A percentile compares a stretch with the other conserved stretches of the same genome.
Conservation (phyloP, 1,140 invertebrate genomes). For the Helicoverpa zea region DNA sequence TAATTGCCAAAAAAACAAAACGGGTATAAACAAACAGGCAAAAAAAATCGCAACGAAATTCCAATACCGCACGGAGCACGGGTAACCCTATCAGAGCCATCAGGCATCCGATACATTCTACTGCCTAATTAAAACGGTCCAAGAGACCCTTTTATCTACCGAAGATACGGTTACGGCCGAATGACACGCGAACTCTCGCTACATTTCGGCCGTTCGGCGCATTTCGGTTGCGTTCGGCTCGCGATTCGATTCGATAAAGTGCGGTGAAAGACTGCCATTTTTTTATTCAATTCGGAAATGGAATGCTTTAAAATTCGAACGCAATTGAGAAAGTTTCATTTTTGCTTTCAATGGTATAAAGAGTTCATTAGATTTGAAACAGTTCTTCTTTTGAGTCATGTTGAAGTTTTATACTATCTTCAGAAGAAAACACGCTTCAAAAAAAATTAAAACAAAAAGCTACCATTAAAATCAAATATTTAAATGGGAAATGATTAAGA, state of each 20-base stretch:
- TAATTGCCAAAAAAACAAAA: constrained; percentile 38
- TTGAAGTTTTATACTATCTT: neutral
- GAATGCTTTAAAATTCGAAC: constrained; percentile 51
- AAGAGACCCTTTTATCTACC: constrained; percentile 79
- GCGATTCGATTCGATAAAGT: constrained; percentile 53
- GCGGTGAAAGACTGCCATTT: constrained; percentile 67
- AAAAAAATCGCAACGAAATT: constrained; percentile 48
- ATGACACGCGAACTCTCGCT: constrained; percentile 79
- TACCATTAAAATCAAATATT: too few species aligned
- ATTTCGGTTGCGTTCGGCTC: constrained; percentile 43
- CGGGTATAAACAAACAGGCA: neutral
- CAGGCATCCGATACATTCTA: constrained; percentile 74
- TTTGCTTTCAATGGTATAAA: neutral
- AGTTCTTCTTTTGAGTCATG: neutral
- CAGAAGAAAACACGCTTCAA: neutral
- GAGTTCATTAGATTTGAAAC: neutral
- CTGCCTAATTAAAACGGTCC: constrained; percentile 84
- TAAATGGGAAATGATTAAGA: too few species aligned
- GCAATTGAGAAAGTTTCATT: constrained; percentile 48
- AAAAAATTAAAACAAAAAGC: neutral
- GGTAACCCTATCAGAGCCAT: constrained; percentile 65
- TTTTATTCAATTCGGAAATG: constrained; percentile 59
- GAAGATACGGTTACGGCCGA: constrained; percentile 76
- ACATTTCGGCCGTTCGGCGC: constrained; percentile 65
- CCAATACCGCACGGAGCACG: constrained; percentile 38